Evolutionary conservation across 2,888 invertebrate genomes (phyloP).

Genomic region (Epicampocera succincta): DNA sequence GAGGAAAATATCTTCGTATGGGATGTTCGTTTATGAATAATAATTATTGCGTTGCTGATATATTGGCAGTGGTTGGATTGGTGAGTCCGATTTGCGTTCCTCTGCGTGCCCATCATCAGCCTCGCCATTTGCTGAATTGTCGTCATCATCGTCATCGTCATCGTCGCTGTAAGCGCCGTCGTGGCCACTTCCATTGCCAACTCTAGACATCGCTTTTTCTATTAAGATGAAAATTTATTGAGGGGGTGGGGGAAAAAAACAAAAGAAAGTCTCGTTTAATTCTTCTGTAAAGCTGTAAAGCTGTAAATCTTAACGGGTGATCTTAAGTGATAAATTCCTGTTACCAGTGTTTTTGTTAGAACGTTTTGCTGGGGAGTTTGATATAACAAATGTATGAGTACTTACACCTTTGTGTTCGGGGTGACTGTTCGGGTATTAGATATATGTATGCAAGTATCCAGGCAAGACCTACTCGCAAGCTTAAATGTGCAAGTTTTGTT

Average conservation of each 20-base stretch:
- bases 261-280: slow-evolving; percentile 64
- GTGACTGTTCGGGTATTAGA: slow-evolving; percentile 57
- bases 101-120: slow-evolving; percentile 76
- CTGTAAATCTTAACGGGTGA: background rate
- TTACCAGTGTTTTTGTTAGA: slow-evolving; percentile 50
- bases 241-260: too few species aligned
- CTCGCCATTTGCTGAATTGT: slow-evolving; percentile 49
- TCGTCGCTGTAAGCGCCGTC: slow-evolving; percentile 44
- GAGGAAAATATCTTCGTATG: too few species aligned
- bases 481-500: slow-evolving; percentile 34
- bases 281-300: background rate
- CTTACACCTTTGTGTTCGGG: slow-evolving; percentile 62
- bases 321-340: slow-evolving; percentile 69
- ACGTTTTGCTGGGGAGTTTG: slow-evolving; percentile 4
- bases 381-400: slow-evolving; percentile 34
- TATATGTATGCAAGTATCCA: slow-evolving; percentile 1
- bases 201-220: slow-evolving; percentile 89
- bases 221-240: slow-evolving; percentile 66
- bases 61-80: slow-evolving; percentile 90
- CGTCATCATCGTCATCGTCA: slow-evolving; percentile 39
- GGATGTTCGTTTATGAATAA: slow-evolving; percentile 84
- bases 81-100: slow-evolving; percentile 84
- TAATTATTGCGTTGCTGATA: slow-evolving; percentile 94
- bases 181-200: slow-evolving; percentile 69
- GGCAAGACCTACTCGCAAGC: slow-evolving; percentile 7